phyloP scores from a whole-genome alignment of 2,888 invertebrate species.

The Kryphioiulus occultus region DNA sequence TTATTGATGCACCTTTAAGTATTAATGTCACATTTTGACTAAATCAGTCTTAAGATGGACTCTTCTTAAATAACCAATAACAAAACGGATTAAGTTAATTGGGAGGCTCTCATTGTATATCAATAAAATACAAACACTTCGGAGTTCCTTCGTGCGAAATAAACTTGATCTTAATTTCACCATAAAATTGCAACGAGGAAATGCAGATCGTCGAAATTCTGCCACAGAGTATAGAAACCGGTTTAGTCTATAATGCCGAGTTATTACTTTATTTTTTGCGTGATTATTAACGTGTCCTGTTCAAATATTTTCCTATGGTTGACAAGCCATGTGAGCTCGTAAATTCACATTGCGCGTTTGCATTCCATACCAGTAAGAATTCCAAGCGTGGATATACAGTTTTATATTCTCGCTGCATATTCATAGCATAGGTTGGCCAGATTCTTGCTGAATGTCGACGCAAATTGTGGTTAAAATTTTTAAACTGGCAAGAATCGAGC shows the following conservation, averaged over 20 bases:
- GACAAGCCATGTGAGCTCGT: conserved; percentile 36
- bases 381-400: not conserved
- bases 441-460: not conserved
- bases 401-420: not conserved
- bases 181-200: conserved; percentile 4
- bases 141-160: not conserved
- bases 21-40: not conserved
- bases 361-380: not conserved
- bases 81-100: not conserved
- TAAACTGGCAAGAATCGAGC: not conserved
- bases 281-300: conserved; percentile 37
- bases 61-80: not conserved
- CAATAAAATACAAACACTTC: not conserved
- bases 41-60: not conserved
- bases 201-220: not conserved
- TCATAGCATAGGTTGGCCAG: not conserved
- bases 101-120: not conserved
- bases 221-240: not conserved
- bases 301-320: conserved; percentile 10
- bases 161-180: not conserved
- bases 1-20: too few relatives aligned
- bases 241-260: not conserved
- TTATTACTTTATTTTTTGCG: not conserved
- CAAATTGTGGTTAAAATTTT: not conserved
- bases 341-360: not conserved